Base-by-base conservation (phyloP, 1,140 invertebrate species). In the Magallana gigas region DNA sequence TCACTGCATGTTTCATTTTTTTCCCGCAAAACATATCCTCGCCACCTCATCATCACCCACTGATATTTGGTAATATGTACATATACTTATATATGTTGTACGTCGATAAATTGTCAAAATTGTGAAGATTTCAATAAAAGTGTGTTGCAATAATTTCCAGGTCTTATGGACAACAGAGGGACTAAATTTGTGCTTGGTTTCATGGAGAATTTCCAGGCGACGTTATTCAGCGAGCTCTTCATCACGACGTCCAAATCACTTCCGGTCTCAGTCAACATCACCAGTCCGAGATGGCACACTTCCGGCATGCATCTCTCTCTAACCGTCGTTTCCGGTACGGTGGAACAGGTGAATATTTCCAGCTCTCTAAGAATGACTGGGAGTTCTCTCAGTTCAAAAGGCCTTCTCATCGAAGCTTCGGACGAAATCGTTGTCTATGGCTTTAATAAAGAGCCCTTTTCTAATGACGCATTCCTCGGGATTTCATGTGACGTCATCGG, bases 111-210 rank as follows among this genome's bases (percentile, higher is more conserved):
- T 48, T 48, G 36, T 0, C 36, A 48, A 48, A 48, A 48, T 48
- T 48, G 36, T 48, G 36, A 48, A 48, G 36, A 48, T 48, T 48
- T 48, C 0, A 48, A 48, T 1, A 48, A 48, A 48, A 48, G 3
- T 48, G 36, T 48, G 36, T 48, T 48, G 1, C 36, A 48, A 48
- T 8, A 18, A 57, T 83, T 83, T 8, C 36, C 85, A 87, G 85
- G 85, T 62, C 83, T 36, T 14, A 85, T 85, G 5, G 88, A 90
- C 80, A 89, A 88, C 76, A 71, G 48, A 62, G 90, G 90, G 18
- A 90, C 23, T 71, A 87, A 88, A 23, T 90, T 90, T n/a, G 76
- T 90, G 12, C 82, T 90, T 23, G 83, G 80, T 14, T 90, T 84
- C 62, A 88, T 89, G 88, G 84, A 90, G 71, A 90, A 89, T 68